A percentile compares a stretch with the other conserved stretches of the same genome.
These are phyloP conservation scores for Muscidifurax raptorellus DNA, from an alignment of 1,140 invertebrate genomes.

Conservation along the genomic window DNA sequence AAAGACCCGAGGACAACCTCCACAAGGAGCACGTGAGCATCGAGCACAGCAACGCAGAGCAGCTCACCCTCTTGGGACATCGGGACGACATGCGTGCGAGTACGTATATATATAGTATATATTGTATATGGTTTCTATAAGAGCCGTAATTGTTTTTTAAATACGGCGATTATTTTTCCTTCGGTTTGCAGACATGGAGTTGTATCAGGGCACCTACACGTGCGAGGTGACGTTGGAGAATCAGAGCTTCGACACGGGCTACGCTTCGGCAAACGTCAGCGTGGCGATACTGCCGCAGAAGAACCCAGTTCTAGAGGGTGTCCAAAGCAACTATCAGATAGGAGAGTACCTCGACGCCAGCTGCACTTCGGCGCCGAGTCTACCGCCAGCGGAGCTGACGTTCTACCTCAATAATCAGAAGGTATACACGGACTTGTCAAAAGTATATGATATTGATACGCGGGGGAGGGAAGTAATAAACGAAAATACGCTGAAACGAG, in stretches of 20 bases:
- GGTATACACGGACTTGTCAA: constrained; percentile 80
- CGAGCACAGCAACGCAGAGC: constrained; percentile 25
- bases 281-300: constrained; percentile 72
- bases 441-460: too few species aligned
- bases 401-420: constrained; percentile 85
- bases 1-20: constrained; percentile 83
- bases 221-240: constrained; percentile 78
- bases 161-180: too few species aligned
- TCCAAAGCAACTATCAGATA: constrained; percentile 79
- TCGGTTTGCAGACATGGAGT: constrained; percentile 32
- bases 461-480: constrained; percentile 43
- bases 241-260: constrained; percentile 76
- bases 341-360: constrained; percentile 85
- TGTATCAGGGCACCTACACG: constrained; percentile 75
- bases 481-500: too few species aligned
- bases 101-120: constrained; percentile 8
- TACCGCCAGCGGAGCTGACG: constrained; percentile 82
- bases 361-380: constrained; percentile 84
- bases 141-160: not conserved
- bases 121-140: too few species aligned
- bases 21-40: constrained; percentile 8
- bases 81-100: constrained; percentile 28
- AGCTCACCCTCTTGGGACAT: not conserved
- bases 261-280: constrained; percentile 73
- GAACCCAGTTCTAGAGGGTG: constrained; percentile 65